Evolutionary conservation across 2,888 invertebrate species (phyloP).

Genomic region (Eubasilissa splendida): DNA sequence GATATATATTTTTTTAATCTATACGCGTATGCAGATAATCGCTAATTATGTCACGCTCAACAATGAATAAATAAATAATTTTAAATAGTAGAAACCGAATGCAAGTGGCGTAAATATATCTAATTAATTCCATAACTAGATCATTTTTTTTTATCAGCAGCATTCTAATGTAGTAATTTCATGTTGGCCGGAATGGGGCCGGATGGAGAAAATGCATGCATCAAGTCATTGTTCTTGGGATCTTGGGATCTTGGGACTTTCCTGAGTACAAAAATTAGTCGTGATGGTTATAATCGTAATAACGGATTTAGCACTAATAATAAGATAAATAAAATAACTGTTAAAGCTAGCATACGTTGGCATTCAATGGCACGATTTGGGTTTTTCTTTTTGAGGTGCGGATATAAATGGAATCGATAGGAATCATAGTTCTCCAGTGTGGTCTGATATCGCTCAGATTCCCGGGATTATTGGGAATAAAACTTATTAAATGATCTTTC

Average conservation of each 20-base stretch:
- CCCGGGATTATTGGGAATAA: too few species aligned
- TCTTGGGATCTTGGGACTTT: not conserved
- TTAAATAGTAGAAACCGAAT: not conserved
- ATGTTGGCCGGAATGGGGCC: not conserved
- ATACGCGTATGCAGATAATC: too few species aligned
- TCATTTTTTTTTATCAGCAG: too few species aligned
- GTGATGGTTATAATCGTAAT: not conserved
- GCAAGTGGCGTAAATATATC: not conserved
- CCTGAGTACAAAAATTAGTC: conserved; percentile 8
- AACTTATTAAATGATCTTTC: too few species aligned
- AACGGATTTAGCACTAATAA: not conserved
- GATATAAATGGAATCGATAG: not conserved
- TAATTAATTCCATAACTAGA: not conserved
- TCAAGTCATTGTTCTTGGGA: not conserved
- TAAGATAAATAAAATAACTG: not conserved
- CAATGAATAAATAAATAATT: not conserved
- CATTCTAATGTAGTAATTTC: conserved; percentile 1
- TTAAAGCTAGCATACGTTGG: not conserved
- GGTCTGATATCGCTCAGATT: too few species aligned
- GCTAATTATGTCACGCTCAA: not conserved
- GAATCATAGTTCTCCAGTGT: too few species aligned
- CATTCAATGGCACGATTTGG: conserved; percentile 6
- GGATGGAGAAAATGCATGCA: not conserved
- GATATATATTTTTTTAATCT: too few species aligned
- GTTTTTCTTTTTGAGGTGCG: not conserved